Percentiles rank a stretch among this genome's conserved stretches.
Evolutionary conservation across 2,797 vertebrate species (phyloP).

Genomic region (Rhadinocentrus ornatus): DNA sequence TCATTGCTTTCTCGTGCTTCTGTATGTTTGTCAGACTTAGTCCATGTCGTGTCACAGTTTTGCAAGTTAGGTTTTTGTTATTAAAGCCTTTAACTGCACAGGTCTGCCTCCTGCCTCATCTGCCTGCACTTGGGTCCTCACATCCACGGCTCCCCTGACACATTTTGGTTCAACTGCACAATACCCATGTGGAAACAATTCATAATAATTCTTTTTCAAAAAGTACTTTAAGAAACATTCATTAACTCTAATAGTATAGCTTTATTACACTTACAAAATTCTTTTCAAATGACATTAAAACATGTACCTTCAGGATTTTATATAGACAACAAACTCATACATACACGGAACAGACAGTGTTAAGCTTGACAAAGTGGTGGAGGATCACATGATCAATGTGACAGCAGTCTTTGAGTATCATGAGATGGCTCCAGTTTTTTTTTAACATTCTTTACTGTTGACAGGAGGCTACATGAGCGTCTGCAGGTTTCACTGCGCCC

Average conservation of each 20-base stretch:
- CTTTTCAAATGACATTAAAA: constrained; percentile 67
- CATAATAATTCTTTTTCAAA: constrained; percentile 24
- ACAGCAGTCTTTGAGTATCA: constrained; percentile 37
- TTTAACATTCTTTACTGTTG: constrained; percentile 10
- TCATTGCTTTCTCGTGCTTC: no score
- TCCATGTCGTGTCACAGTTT: no score
- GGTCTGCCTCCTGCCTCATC: no score
- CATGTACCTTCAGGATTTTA: constrained; percentile 76
- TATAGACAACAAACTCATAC: constrained; percentile 46
- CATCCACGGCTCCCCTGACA: no score
- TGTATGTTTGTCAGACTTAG: no score
- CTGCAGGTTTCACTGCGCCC: constrained; percentile 7
- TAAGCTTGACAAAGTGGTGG: constrained; percentile 34
- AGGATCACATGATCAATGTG: constrained; percentile 41
- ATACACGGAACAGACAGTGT: constrained; percentile 48
- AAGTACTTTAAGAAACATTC: background rate
- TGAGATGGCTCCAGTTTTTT: constrained; percentile 29
- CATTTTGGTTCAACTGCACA: constrained; percentile 1
- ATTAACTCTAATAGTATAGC: constrained; percentile 55
- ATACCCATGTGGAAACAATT: constrained; percentile 2
- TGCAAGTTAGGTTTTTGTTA: no score
- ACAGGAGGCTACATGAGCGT: constrained; percentile 14
- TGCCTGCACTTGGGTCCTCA: no score
- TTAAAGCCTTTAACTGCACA: no score
- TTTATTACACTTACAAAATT: constrained; percentile 80